A percentile compares a stretch with the other conserved stretches of the same genome.
Conservation (phyloP, 2,113 vertebrate genomes). For the Aegotheles bennettii region DNA sequence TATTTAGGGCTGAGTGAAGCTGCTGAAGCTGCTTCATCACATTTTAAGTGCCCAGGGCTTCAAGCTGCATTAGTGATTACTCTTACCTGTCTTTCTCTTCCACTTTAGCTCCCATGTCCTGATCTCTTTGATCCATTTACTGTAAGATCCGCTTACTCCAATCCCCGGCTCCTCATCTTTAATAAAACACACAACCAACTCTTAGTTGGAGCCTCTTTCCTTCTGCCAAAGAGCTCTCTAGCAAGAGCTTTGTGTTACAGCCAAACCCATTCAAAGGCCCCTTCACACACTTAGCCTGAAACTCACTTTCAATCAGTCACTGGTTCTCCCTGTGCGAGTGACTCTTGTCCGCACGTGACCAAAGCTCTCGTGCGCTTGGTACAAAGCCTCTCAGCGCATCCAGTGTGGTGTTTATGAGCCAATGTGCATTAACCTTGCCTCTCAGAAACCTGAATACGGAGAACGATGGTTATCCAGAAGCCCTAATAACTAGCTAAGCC, state of each 20-base stretch:
- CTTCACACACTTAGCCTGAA: not conserved
- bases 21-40: not conserved
- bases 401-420: not conserved
- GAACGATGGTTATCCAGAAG: not conserved
- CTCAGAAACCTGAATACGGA: not conserved
- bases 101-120: not conserved
- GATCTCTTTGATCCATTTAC: not conserved
- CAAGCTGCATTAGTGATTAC: not conserved
- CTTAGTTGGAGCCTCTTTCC: not conserved
- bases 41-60: not conserved
- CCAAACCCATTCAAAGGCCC: not conserved
- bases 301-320: not conserved
- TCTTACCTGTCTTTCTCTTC: not conserved
- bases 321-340: not conserved
- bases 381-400: not conserved
- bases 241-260: not conserved
- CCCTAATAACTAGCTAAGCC: not conserved
- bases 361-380: accelerated
- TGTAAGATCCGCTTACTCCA: not conserved
- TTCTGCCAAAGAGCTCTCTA: not conserved
- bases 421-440: not conserved
- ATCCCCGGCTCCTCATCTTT: not conserved
- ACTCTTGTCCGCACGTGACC: not conserved
- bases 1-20: not conserved
- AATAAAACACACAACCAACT: not conserved